Evolutionary conservation across 2,113 vertebrate species (phyloP).

Genomic region (Leuciscus idus): DNA sequence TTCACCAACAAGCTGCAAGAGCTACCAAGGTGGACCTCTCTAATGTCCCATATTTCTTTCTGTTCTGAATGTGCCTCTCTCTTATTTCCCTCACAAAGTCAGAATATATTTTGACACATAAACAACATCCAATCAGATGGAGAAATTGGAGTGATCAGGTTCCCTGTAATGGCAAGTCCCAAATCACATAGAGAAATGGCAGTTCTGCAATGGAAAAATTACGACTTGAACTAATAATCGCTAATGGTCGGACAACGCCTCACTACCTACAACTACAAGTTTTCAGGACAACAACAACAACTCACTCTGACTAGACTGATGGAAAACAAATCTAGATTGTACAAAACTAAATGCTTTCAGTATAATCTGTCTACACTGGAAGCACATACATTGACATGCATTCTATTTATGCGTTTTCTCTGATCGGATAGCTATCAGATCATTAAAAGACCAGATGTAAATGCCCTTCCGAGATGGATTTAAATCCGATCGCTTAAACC

Average conservation of each 20-base stretch:
- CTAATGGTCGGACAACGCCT: neutral
- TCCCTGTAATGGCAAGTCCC: neutral
- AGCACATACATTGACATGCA: neutral
- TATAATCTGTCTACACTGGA: neutral
- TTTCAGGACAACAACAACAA: too few species aligned
- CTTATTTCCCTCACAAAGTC: constrained; percentile 36
- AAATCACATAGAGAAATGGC: neutral
- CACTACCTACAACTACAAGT: neutral
- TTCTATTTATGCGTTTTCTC: neutral
- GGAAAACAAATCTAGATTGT: too few species aligned
- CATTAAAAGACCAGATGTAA: too few species aligned
- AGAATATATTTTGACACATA: constrained; percentile 37
- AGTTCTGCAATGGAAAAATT: neutral
- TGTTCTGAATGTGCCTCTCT: neutral
- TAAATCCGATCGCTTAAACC: too few species aligned
- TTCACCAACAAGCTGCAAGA: constrained; percentile 61
- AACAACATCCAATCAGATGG: constrained; percentile 53
- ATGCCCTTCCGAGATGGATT: too few species aligned
- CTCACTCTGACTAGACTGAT: too few species aligned
- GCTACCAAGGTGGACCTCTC: constrained; percentile 46
- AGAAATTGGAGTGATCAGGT: constrained; percentile 40
- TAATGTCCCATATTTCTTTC: neutral
- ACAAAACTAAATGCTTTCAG: neutral
- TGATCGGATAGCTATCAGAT: too few species aligned
- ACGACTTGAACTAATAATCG: too few species aligned